phyloP scores from a whole-genome alignment of 1,140 invertebrate genomes.

The Pemphigus obesinymphae region DNA sequence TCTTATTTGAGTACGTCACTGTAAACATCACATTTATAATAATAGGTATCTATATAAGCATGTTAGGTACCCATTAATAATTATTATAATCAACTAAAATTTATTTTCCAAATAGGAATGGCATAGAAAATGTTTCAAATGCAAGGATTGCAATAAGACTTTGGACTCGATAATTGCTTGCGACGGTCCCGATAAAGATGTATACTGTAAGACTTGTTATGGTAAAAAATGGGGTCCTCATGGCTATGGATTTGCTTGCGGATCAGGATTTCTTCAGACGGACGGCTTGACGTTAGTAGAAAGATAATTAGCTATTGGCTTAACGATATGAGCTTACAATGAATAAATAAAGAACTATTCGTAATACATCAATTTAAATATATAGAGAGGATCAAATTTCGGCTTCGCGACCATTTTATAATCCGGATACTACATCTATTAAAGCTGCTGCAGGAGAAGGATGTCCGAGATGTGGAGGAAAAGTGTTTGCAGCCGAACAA shows the following conservation, averaged over 20 bases:
- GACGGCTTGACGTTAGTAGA: conserved; percentile 74
- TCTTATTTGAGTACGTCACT: too few relatives aligned
- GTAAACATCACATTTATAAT: too few relatives aligned
- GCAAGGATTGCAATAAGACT: conserved; percentile 84
- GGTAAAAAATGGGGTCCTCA: conserved; percentile 91
- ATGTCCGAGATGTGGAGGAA: conserved; percentile 85
- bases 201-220: conserved; percentile 92
- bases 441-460: conserved; percentile 81
- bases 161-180: conserved; percentile 90
- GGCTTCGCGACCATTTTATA: conserved; percentile 67
- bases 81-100: too few relatives aligned
- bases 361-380: too few relatives aligned
- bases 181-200: conserved; percentile 80
- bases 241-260: conserved; percentile 90
- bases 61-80: too few relatives aligned
- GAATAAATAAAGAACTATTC: too few relatives aligned
- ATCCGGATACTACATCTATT: conserved; percentile 80
- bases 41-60: too few relatives aligned
- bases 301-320: too few relatives aligned
- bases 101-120: too few relatives aligned
- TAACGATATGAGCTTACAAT: too few relatives aligned
- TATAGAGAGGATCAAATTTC: conserved; percentile 76
- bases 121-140: conserved; percentile 98
- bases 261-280: conserved; percentile 86
- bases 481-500: conserved; percentile 90